Percentiles rank a stretch among this genome's conserved stretches.
phyloP scores from a whole-genome alignment of 2,888 invertebrate genomes.

The Eupithecia subumbrata region DNA sequence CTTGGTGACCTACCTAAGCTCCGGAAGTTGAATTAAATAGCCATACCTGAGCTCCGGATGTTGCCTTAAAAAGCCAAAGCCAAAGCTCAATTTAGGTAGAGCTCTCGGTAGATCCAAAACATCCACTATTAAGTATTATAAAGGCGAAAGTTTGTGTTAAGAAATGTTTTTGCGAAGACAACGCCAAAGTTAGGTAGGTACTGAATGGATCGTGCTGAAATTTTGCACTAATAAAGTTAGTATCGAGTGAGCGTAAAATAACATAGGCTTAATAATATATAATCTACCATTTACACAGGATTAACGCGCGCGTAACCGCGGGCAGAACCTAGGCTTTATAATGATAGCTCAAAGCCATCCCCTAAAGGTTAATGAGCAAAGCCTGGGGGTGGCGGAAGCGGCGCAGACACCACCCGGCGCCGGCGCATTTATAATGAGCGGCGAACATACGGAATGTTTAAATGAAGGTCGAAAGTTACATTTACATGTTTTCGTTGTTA shows the following conservation, averaged over 20 bases:
- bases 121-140: not conserved
- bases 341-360: conserved; percentile 23
- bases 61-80: not conserved
- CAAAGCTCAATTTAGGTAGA: not conserved
- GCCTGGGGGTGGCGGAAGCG: conserved; percentile 46
- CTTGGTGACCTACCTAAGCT: not conserved
- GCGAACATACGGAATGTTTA: not conserved
- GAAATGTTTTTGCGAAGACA: not conserved
- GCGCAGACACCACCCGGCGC: conserved; percentile 49
- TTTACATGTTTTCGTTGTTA: not conserved
- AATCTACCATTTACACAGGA: too few species aligned
- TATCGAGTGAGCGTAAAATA: too few species aligned
- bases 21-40: not conserved
- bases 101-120: not conserved
- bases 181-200: not conserved
- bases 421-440: conserved; percentile 50
- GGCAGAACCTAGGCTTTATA: not conserved
- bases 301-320: not conserved
- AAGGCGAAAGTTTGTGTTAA: not conserved
- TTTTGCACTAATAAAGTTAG: too few species aligned
- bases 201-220: too few species aligned
- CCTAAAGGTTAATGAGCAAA: conserved; percentile 37
- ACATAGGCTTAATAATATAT: too few species aligned
- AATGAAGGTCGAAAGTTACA: not conserved
- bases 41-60: too few species aligned